phyloP scores from a whole-genome alignment of 2,888 invertebrate genomes.

The Apoderus coryli region DNA sequence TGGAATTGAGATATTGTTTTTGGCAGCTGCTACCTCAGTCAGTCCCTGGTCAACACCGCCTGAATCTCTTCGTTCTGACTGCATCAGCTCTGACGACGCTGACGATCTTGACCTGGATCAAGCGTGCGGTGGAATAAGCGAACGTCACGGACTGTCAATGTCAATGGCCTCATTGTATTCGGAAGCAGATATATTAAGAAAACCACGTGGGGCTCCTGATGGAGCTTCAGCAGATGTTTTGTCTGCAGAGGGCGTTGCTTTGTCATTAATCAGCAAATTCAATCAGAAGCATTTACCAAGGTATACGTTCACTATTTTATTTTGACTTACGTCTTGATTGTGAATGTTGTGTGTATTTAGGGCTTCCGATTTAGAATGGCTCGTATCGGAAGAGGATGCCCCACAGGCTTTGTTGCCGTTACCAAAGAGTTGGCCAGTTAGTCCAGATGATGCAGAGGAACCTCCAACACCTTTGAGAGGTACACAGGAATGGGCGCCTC shows the following conservation, averaged over 20 bases:
- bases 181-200: constrained; percentile 35
- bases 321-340: no score
- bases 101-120: constrained; percentile 39
- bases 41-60: constrained; percentile 39
- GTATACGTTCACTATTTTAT: constrained; percentile 21
- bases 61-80: constrained; percentile 33
- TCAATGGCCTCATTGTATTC: constrained; percentile 51
- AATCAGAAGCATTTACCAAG: constrained; percentile 58
- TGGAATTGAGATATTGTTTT: constrained; percentile 3
- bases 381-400: constrained; percentile 63
- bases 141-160: constrained; percentile 38
- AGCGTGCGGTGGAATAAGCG: constrained; percentile 30
- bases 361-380: constrained; percentile 65
- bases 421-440: constrained; percentile 54
- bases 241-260: constrained; percentile 67
- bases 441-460: constrained; percentile 47
- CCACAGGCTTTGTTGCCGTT: constrained; percentile 64
- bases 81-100: constrained; percentile 37
- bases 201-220: constrained; percentile 33
- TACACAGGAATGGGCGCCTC: constrained; percentile 72
- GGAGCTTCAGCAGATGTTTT: constrained; percentile 37
- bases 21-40: constrained; percentile 35
- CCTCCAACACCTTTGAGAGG: constrained; percentile 47
- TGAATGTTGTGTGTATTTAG: no score
- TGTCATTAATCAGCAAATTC: constrained; percentile 61